Evolutionary conservation across 2,888 invertebrate genomes (phyloP).

Genomic region (Leptinotarsa rubiginosa): DNA sequence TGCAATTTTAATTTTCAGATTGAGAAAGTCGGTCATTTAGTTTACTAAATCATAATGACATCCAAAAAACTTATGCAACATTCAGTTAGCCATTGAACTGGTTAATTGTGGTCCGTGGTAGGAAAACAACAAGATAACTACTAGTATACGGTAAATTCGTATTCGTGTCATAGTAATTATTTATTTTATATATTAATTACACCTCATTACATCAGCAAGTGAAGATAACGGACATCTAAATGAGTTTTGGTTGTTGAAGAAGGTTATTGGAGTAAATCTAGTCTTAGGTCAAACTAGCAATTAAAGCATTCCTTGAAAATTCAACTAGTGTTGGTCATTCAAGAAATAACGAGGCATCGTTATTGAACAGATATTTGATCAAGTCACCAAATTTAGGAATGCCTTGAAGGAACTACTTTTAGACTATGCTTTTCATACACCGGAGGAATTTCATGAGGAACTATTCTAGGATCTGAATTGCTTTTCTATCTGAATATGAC

Average conservation of each 20-base stretch:
- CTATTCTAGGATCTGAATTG: no score
- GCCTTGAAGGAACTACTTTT: no score
- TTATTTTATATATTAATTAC: conserved; percentile 5
- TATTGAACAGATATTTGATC: no score
- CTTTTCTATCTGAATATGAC: no score
- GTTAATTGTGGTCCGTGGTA: conserved; percentile 19
- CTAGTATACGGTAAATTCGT: conserved; percentile 2
- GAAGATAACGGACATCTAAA: conserved; percentile 3
- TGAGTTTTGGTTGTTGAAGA: conserved; percentile 13
- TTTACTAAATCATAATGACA: neutral
- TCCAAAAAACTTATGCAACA: conserved; percentile 27
- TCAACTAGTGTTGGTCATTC: neutral
- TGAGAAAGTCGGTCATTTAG: no score
- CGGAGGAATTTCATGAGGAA: no score
- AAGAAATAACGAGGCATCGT: no score
- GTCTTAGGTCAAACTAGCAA: conserved; percentile 10
- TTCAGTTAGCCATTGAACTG: conserved; percentile 21
- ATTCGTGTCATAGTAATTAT: conserved; percentile 16
- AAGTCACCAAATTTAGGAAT: no score
- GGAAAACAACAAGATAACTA: conserved; percentile 3
- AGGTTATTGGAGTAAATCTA: conserved; percentile 8
- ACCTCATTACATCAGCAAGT: neutral
- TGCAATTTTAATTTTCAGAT: no score
- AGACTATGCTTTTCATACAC: no score
- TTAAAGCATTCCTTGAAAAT: neutral